These are phyloP conservation scores for Pinctada fucata DNA, from an alignment of 2,888 invertebrate species.

Conservation along the genomic window DNA sequence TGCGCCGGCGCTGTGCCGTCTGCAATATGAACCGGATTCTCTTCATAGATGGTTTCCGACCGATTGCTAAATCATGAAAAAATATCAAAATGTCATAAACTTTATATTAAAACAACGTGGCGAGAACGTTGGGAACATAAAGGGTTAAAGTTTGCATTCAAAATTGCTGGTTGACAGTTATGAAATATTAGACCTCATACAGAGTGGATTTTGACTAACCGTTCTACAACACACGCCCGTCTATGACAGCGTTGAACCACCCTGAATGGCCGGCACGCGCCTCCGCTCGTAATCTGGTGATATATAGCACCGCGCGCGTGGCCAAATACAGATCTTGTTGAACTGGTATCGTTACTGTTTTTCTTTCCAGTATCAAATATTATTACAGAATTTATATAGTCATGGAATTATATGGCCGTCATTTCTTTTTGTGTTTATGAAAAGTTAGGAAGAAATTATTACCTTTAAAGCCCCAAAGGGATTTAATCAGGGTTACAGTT, in stretches of 20 bases:
- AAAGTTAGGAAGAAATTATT: constrained; percentile 20
- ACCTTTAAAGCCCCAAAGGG: constrained; percentile 17
- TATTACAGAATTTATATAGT: constrained; percentile 30
- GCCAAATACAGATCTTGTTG: constrained; percentile 11
- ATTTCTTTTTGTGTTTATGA: constrained; percentile 13
- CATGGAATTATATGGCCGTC: constrained; percentile 15
- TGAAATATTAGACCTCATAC: constrained; percentile 12
- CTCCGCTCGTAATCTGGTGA: constrained; percentile 14
- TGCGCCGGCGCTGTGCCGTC: background rate
- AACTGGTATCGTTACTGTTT: constrained; percentile 18
- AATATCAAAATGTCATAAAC: constrained; percentile 1
- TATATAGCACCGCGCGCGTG: constrained; percentile 24
- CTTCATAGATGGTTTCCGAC: background rate
- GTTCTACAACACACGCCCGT: background rate
- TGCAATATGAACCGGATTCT: background rate
- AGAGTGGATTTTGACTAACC: background rate
- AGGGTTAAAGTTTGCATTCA: background rate
- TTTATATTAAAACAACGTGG: constrained; percentile 2
- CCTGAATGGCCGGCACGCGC: constrained; percentile 17
- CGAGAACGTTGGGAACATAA: background rate
- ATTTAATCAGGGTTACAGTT: constrained; percentile 16
- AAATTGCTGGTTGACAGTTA: constrained; percentile 4
- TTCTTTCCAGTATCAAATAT: constrained; percentile 24
- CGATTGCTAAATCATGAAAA: background rate
- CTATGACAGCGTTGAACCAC: background rate